A percentile compares a stretch with the other conserved stretches of the same genome.
Evolutionary conservation across 64 coral and sea anemone genomes (phyloP).

Genomic region (Pocillopora damicornis): DNA sequence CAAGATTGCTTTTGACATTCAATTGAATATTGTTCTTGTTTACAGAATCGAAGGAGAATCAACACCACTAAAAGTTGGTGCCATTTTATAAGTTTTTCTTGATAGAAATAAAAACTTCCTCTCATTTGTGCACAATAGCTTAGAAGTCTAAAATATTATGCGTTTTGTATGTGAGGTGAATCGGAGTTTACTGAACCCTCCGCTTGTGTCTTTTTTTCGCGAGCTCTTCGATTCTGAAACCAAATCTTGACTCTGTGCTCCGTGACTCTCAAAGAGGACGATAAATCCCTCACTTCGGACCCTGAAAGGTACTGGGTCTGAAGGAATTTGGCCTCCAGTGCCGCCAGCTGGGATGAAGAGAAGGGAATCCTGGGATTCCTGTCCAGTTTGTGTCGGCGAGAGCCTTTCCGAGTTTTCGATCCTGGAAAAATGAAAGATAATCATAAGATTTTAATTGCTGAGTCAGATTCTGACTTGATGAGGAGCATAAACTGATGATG

Average conservation of each 20-base stretch:
- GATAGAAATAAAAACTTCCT: no score
- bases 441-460: background rate
- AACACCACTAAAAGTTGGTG: no score
- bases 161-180: background rate
- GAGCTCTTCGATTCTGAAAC: constrained; percentile 89
- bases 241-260: constrained; percentile 95
- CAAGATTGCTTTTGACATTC: no score
- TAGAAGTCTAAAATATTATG: no score
- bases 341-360: constrained; percentile 65
- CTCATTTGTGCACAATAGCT: no score
- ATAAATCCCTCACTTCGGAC: constrained; percentile 75
- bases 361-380: constrained; percentile 92
- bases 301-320: constrained; percentile 89
- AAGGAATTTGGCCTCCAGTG: constrained; percentile 75
- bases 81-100: no score
- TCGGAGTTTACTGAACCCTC: background rate
- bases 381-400: constrained; percentile 69
- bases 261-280: constrained; percentile 71
- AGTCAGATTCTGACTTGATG: no score
- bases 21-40: no score
- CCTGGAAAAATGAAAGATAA: constrained; percentile 38
- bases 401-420: constrained; percentile 71
- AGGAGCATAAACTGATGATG: no score
- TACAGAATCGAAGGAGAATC: no score
- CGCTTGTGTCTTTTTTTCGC: constrained; percentile 70